Conservation (phyloP, 2,113 vertebrate genomes). For the Chloebia gouldiae region DNA sequence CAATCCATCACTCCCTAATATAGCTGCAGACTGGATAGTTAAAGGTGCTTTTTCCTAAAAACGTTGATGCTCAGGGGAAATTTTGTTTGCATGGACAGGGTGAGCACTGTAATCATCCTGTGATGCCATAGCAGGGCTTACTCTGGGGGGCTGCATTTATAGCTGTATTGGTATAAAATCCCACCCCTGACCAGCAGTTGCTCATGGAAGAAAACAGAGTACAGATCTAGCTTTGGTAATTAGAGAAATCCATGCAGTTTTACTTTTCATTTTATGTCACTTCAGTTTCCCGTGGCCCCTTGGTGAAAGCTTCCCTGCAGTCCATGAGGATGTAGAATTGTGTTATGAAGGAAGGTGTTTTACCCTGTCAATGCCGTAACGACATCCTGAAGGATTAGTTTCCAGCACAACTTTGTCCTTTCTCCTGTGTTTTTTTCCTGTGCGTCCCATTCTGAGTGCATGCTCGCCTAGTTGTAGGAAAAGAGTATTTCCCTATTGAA, state of each 20-base stretch:
- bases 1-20: background rate
- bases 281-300: background rate
- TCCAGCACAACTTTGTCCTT: background rate
- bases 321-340: background rate
- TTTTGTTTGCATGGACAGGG: background rate
- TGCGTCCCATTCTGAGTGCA: background rate
- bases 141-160: background rate
- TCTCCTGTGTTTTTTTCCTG: background rate
- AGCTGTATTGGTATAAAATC: background rate
- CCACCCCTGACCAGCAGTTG: background rate
- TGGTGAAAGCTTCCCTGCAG: background rate
- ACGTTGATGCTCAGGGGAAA: background rate
- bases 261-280: background rate
- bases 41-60: background rate
- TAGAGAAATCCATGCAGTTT: background rate
- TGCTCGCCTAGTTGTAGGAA: slow-evolving; percentile 13
- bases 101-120: background rate
- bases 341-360: background rate
- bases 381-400: background rate
- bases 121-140: background rate
- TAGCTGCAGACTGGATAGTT: background rate
- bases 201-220: background rate
- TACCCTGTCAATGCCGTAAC: background rate
- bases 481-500: slow-evolving; percentile 40
- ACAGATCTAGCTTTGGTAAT: background rate